A percentile compares a stretch with the other conserved stretches of the same genome.
Evolutionary conservation across 1,140 invertebrate genomes (phyloP).

Genomic region (Theocolax elegans): DNA sequence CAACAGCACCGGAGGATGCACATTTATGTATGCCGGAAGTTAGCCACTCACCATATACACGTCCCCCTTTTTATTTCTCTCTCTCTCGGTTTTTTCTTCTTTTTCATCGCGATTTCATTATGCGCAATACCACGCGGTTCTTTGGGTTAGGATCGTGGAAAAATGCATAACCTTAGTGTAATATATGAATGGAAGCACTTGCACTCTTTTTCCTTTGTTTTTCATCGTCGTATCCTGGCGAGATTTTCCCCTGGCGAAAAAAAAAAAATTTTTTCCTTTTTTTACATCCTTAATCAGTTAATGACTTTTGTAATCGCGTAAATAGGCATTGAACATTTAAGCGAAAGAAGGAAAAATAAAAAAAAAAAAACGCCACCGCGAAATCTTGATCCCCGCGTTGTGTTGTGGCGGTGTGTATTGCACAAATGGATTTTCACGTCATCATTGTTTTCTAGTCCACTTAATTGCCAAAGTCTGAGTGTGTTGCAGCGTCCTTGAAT

Average conservation of each 20-base stretch:
- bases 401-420: background rate
- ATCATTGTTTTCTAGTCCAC: slow-evolving; percentile 30
- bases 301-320: background rate
- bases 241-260: background rate
- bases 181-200: slow-evolving; percentile 13
- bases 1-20: background rate
- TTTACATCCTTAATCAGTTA: background rate
- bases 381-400: background rate
- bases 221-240: background rate
- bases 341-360: background rate
- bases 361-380: background rate
- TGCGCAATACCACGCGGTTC: background rate
- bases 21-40: slow-evolving; percentile 22
- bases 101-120: slow-evolving; percentile 25
- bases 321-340: background rate
- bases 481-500: slow-evolving; percentile 24
- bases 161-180: slow-evolving; percentile 13
- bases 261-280: background rate
- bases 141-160: slow-evolving; percentile 1
- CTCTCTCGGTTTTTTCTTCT: background rate
- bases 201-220: slow-evolving; percentile 24
- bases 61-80: background rate
- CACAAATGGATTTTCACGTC: slow-evolving; percentile 17
- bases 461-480: slow-evolving; percentile 31
- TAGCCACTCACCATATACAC: background rate